These are phyloP conservation scores for Drosophila subpulchrella DNA, from an alignment of 1,140 invertebrate species.

Conservation along the genomic window DNA sequence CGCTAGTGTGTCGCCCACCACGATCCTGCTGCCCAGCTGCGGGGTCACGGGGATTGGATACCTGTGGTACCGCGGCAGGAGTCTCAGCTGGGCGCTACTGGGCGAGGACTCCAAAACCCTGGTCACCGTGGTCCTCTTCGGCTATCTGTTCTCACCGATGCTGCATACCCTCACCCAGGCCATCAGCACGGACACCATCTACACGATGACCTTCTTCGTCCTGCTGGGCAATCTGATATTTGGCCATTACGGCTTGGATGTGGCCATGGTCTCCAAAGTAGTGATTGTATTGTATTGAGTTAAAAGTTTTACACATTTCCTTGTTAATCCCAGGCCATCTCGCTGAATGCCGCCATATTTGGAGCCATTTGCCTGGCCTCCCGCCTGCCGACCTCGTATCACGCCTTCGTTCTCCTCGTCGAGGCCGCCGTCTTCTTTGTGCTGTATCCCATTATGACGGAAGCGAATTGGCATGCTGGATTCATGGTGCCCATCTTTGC, in stretches of 20 bases:
- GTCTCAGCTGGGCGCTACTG: conserved; percentile 64
- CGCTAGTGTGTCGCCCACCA: conserved; percentile 87
- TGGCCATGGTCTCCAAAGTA: conserved; percentile 91
- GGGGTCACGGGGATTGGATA: conserved; percentile 86
- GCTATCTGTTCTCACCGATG: conserved; percentile 94
- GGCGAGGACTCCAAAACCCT: conserved; percentile 88
- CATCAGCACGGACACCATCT: conserved; percentile 98
- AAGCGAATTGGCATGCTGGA: conserved; percentile 85
- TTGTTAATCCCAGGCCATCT: conserved; percentile 86
- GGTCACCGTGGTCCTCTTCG: conserved; percentile 92
- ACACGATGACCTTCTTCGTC: conserved; percentile 95
- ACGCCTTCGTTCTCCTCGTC: conserved; percentile 95
- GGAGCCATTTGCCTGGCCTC: conserved; percentile 97
- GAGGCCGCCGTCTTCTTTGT: conserved; percentile 95
- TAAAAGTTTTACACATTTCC: not conserved
- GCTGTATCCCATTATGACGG: conserved; percentile 92
- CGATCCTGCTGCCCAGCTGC: conserved; percentile 86
- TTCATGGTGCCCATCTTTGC: conserved; percentile 72
- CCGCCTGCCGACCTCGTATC: conserved; percentile 91
- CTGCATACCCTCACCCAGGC: conserved; percentile 98
- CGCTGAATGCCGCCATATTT: conserved; percentile 96
- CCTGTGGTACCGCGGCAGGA: conserved; percentile 71
- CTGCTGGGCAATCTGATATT: conserved; percentile 95
- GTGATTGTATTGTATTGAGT: not conserved
- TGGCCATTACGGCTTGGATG: conserved; percentile 95